These are phyloP conservation scores for Lochmaea capreae DNA, from an alignment of 2,888 invertebrate genomes.

Conservation along the genomic window DNA sequence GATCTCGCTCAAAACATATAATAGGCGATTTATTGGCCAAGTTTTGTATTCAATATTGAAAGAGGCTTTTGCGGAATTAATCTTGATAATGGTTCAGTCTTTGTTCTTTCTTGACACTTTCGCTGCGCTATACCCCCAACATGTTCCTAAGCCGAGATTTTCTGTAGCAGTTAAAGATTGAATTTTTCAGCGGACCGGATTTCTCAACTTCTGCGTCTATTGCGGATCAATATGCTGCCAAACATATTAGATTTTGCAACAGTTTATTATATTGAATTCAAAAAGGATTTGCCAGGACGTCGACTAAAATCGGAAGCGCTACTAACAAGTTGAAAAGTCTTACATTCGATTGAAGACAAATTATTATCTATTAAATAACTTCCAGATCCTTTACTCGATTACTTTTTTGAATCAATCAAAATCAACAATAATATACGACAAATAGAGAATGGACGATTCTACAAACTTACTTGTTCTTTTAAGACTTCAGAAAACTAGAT, in stretches of 20 bases:
- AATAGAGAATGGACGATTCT: too few relatives aligned
- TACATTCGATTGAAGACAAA: neutral
- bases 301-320: neutral
- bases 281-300: neutral
- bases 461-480: too few relatives aligned
- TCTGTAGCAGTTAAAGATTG: slow-evolving; percentile 13
- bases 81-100: slow-evolving; percentile 35
- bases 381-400: neutral
- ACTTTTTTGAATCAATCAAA: neutral
- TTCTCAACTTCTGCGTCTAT: slow-evolving; percentile 22
- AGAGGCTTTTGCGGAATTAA: slow-evolving; percentile 33
- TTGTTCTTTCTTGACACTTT: slow-evolving; percentile 36
- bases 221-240: slow-evolving; percentile 10
- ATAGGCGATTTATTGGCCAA: slow-evolving; percentile 37
- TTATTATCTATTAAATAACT: neutral
- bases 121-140: slow-evolving; percentile 25
- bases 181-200: slow-evolving; percentile 25
- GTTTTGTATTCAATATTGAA: slow-evolving; percentile 35
- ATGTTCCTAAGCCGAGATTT: slow-evolving; percentile 26
- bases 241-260: slow-evolving; percentile 1
- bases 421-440: too few relatives aligned
- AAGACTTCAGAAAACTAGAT: too few relatives aligned
- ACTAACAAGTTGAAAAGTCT: neutral
- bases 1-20: slow-evolving; percentile 31
- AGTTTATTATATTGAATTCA: slow-evolving; percentile 6